Evolutionary conservation across 2,888 invertebrate species (phyloP).

Genomic region (Drosophila setosimentum): DNA sequence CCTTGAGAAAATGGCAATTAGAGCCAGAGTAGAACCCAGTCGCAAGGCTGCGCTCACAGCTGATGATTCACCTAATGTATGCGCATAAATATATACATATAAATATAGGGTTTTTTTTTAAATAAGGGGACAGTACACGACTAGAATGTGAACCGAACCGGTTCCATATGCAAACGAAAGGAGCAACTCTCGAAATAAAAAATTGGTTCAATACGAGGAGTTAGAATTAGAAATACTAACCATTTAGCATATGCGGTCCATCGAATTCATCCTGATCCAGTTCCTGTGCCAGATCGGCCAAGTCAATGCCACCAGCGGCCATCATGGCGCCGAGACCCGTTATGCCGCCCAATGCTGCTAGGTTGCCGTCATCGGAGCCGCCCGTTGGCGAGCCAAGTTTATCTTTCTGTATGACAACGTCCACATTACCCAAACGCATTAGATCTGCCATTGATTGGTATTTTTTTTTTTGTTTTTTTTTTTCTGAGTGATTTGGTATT

Average conservation of each 20-base stretch:
- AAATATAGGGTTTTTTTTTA: slow-evolving; percentile 3
- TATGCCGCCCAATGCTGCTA: slow-evolving; percentile 80
- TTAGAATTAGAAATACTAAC: slow-evolving; percentile 79
- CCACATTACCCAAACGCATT: slow-evolving; percentile 89
- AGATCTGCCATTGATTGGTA: slow-evolving; percentile 88
- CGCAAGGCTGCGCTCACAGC: slow-evolving; percentile 34
- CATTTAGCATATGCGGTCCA: slow-evolving; percentile 88
- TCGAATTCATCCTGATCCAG: slow-evolving; percentile 90
- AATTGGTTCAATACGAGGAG: background rate
- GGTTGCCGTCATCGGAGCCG: slow-evolving; percentile 93
- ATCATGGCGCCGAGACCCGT: slow-evolving; percentile 85
- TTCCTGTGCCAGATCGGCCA: slow-evolving; percentile 88
- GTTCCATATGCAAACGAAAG: slow-evolving; percentile 4
- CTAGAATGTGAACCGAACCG: slow-evolving; percentile 5
- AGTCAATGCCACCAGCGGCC: slow-evolving; percentile 86
- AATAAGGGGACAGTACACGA: slow-evolving; percentile 8
- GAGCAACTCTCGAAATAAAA: background rate
- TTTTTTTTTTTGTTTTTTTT: slow-evolving; percentile 39
- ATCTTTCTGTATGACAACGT: slow-evolving; percentile 89
- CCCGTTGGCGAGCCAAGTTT: slow-evolving; percentile 93
- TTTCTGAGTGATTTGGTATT: slow-evolving; percentile 48
- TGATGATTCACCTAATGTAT: slow-evolving; percentile 52
- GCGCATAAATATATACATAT: background rate
- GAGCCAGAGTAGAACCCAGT: slow-evolving; percentile 29
- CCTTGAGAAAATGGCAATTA: slow-evolving; percentile 26